Evolutionary conservation across 2,113 vertebrate species (phyloP).

Genomic region (Marmota flaviventris): DNA sequence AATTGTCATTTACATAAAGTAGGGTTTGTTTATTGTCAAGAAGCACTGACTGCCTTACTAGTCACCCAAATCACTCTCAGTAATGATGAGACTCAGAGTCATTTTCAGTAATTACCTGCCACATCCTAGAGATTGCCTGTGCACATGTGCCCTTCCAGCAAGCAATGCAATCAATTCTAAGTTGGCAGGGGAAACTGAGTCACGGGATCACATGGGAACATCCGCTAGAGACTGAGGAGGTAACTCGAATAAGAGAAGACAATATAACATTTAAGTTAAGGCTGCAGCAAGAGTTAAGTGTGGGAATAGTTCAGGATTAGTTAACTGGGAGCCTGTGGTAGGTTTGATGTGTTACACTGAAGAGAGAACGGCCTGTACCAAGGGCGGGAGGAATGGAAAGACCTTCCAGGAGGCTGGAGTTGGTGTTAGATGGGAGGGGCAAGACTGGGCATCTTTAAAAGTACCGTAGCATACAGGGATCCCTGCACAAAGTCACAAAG

Average conservation of each 20-base stretch:
- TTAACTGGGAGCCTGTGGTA: neutral
- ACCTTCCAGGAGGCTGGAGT: neutral
- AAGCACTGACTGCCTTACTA: neutral
- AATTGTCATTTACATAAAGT: neutral
- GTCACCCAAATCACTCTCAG: neutral
- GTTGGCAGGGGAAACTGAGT: neutral
- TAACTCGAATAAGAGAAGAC: neutral
- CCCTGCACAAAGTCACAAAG: neutral
- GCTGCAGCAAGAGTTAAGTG: neutral
- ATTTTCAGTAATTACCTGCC: neutral
- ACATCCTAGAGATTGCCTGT: neutral
- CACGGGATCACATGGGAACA: neutral
- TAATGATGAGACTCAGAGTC: neutral
- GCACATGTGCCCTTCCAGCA: neutral
- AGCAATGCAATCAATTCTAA: neutral
- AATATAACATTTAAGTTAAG: neutral
- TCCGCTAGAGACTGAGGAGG: neutral
- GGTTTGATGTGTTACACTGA: neutral
- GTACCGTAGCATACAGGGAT: neutral
- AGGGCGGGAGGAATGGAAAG: neutral
- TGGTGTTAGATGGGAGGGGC: neutral
- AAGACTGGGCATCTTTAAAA: neutral
- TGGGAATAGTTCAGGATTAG: no score
- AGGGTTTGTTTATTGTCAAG: neutral
- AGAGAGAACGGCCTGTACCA: neutral